Evolutionary conservation across 2,113 vertebrate genomes (phyloP), one percentile per base, ranked within the genome.

Genomic region (Eulemur rufifrons): DNA sequence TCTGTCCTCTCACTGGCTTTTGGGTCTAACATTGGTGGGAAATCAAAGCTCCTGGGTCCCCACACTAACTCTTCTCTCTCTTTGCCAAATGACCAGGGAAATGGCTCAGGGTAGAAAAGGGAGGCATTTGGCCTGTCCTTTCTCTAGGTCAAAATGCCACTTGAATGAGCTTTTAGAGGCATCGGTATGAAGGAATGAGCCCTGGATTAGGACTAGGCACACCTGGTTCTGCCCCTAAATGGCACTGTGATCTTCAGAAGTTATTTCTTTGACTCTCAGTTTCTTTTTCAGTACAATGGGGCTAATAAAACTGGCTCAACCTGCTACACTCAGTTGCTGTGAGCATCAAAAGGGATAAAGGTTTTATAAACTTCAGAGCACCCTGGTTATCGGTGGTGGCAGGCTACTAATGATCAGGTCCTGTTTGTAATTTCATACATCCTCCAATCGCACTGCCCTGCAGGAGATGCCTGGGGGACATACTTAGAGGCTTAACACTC

Each of bases 1-100:
- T 96, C 15, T 95, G 71, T 85, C 80, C 82, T 86, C 32, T 52
- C 6, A 27, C 6, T 91, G 92, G 68, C 69, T 83, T 50, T 89
- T 29, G 25, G 89, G 45, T 89, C 81, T 39, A 74, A 86, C 54
- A 37, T 17, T 52, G 63, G 45, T n/a, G 39, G 78, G 45, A 86
- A 91, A 80, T 80, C 66, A 74, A 86, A 97, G 56, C 69, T 92
- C 81, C 21, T 12, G 29, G 68, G 34, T 17, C 63, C 50, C 80
- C 27, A 42, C 52, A 69, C 68, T 81, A 81, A 84, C 25, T 82
- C 52, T 73, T 81, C 80, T 64, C 47, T 84, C 32, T 66, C 39
- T 8, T 82, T 85, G 64, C 42, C 61, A 86, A 91, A 42, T 14
- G 42, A 50, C 34, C 39, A 86, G 10, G 56, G 89, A 95, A 92